Conservation (phyloP, 2,797 vertebrate genomes). For the Urocyon cinereoargenteus region DNA sequence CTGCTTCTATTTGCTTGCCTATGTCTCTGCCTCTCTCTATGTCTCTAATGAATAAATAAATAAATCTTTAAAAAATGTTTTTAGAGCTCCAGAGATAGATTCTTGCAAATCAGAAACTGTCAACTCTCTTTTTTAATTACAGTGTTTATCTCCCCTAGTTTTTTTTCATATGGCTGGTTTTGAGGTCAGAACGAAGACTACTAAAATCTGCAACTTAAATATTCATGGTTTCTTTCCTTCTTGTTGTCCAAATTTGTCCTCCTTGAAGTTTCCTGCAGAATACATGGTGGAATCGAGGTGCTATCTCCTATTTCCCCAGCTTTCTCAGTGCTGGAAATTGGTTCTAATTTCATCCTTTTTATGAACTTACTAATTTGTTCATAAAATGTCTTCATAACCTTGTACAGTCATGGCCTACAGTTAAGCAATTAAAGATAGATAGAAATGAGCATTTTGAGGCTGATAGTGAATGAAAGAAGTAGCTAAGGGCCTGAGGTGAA, state of each 20-base stretch:
- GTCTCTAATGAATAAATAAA: no score
- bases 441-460: constrained; percentile 14
- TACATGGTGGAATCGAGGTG: neutral
- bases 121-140: neutral
- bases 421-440: constrained; percentile 49
- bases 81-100: neutral
- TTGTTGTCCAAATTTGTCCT: neutral
- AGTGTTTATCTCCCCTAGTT: accelerated
- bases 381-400: constrained; percentile 64
- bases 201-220: neutral
- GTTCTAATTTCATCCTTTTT: constrained; percentile 28
- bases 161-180: neutral
- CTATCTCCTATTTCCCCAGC: neutral
- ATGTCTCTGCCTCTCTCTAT: no score
- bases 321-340: constrained; percentile 38
- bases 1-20: no score
- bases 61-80: neutral
- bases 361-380: constrained; percentile 53
- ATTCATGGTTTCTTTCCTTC: neutral
- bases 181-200: neutral
- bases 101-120: neutral
- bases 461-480: neutral
- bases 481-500: neutral
- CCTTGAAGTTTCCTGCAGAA: neutral
- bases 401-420: neutral